Evolutionary conservation across 2,797 vertebrate species (phyloP), one percentile per base, ranked within the genome.

Genomic region (Squalus acanthias): DNA sequence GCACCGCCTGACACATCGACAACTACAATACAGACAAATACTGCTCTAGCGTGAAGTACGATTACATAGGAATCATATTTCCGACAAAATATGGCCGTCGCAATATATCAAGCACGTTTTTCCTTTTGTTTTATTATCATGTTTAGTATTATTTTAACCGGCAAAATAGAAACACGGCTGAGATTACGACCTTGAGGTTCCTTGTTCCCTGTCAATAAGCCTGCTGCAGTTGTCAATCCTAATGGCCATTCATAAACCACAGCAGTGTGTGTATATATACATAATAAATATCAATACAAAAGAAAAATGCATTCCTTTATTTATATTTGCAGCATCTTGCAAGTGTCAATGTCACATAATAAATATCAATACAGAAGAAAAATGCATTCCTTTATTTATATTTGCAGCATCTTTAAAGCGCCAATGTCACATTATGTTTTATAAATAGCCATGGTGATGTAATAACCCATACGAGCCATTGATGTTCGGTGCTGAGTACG

Each of bases 1-100:
- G 20, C 70, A 93, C n/a, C 85, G 96, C 96, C 96, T 96, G 94
- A 96, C n/a, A 17, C 7, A 65, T 67, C 4, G 17, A 46, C 46
- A 1, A 24, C 29, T 17, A 26, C 15, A 72, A 46, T 72, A 1
- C 33, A 60, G 10, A 79, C 8, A 33, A 10, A 76, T 9, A 2
- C n/a, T 79, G 10, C 74, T 12, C 33, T 79, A 2, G 10, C 33
- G 12, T 13, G 29, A 63, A 24, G 93, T 26, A 13, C 22, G n/a
- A 20, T n/a, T 65, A 20, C 57, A 6, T n/a, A 13, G 15, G 63
- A 39, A 10, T 20, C 20, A 24, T 24, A 46, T 39, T 20, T 8
- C 7, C 15, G 33, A 15, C 0, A 67, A 60, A 65, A n/a, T n/a
- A 92, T 6, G 9, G 33, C 20, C 60, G 63, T 26, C 69, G 67